phyloP scores from a whole-genome alignment of 2,888 invertebrate species.

The Polyploca ridens region DNA sequence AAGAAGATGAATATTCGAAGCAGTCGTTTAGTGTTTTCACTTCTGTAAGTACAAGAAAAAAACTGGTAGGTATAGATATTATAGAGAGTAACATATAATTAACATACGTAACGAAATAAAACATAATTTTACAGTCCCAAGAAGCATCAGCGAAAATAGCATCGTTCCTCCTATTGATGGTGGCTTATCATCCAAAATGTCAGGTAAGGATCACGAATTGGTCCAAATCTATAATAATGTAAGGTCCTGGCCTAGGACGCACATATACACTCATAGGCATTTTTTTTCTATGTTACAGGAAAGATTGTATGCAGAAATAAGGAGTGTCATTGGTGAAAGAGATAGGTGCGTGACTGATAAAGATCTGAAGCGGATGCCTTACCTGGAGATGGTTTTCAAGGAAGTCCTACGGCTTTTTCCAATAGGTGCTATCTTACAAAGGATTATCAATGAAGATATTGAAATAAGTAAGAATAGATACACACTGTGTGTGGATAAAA shows the following conservation, averaged over 20 bases:
- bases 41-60: conserved; percentile 51
- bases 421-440: conserved; percentile 67
- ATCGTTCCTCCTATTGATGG: conserved; percentile 65
- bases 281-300: conserved; percentile 47
- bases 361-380: conserved; percentile 67
- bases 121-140: conserved; percentile 64
- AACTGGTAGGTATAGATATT: neutral
- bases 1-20: conserved; percentile 45
- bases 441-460: conserved; percentile 64
- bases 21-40: conserved; percentile 74
- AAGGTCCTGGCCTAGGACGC: too few species aligned
- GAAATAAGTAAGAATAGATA: conserved; percentile 50
- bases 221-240: neutral
- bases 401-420: conserved; percentile 70
- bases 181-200: conserved; percentile 70
- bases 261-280: too few species aligned
- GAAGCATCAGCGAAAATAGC: conserved; percentile 72
- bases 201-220: conserved; percentile 52
- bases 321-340: conserved; percentile 50
- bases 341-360: conserved; percentile 56
- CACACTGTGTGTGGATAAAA: neutral
- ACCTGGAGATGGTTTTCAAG: conserved; percentile 71
- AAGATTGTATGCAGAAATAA: conserved; percentile 64
- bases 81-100: neutral
- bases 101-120: neutral